Percentiles rank a stretch among this genome's conserved stretches.
phyloP scores from a whole-genome alignment of 2,797 vertebrate genomes.

The Paramormyrops hopkinsi region DNA sequence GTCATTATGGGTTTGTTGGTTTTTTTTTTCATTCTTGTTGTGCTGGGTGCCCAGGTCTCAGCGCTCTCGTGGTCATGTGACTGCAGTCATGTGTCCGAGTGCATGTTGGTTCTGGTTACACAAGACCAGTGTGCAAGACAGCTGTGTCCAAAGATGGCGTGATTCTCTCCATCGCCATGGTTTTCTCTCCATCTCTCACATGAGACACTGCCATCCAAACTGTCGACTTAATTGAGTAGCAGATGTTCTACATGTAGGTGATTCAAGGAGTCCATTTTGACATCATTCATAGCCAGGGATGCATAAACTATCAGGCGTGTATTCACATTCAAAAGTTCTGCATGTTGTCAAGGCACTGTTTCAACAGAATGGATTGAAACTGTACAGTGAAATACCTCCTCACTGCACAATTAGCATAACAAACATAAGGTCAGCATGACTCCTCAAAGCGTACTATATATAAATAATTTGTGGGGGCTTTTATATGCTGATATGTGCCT shows the following conservation, averaged over 20 bases:
- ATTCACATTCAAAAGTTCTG: neutral
- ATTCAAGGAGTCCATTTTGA: neutral
- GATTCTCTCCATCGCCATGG: neutral
- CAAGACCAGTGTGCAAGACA: neutral
- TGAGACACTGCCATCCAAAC: neutral
- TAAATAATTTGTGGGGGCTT: constrained; percentile 2
- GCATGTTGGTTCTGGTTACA: neutral
- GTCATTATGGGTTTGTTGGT: neutral
- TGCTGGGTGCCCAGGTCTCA: neutral
- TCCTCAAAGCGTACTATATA: neutral
- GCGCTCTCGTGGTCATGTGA: neutral
- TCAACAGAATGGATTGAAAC: neutral
- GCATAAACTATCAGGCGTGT: neutral
- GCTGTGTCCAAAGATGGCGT: neutral
- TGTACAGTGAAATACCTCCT: neutral
- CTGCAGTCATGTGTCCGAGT: neutral
- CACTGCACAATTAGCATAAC: neutral
- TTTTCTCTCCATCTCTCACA: neutral
- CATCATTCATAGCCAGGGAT: neutral
- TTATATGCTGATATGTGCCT: neutral
- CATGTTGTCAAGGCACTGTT: neutral
- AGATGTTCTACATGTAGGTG: neutral
- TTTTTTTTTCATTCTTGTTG: neutral
- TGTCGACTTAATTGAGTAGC: neutral
- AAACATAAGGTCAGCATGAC: neutral